A percentile compares a stretch with the other conserved stretches of the same genome.
These are phyloP conservation scores for Hylomyscus alleni DNA, from an alignment of 2,797 vertebrate genomes.

Conservation along the genomic window DNA sequence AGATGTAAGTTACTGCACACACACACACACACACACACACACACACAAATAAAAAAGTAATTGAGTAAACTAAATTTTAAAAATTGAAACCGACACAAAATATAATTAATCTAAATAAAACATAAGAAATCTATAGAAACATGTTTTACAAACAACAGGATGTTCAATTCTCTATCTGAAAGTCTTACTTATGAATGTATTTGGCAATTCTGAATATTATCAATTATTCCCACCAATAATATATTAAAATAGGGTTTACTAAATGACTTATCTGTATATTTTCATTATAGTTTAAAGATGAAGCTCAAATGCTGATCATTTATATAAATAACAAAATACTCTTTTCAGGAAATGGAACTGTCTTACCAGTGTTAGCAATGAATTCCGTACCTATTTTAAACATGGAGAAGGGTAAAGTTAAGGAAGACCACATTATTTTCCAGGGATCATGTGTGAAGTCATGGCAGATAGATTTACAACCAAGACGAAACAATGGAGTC, in stretches of 20 bases:
- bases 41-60: neutral
- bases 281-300: neutral
- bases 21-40: neutral
- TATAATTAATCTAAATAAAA: neutral
- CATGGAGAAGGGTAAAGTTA: neutral
- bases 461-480: neutral
- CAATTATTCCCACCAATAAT: neutral
- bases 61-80: neutral
- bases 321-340: constrained; percentile 31
- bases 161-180: constrained; percentile 2
- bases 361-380: neutral
- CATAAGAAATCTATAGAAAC: neutral
- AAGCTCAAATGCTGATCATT: neutral
- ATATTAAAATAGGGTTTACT: constrained; percentile 22
- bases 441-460: neutral
- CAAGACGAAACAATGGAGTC: neutral
- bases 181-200: neutral
- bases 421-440: neutral
- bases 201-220: neutral
- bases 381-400: constrained; percentile 1
- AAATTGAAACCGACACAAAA: neutral
- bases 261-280: neutral
- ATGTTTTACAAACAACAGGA: neutral
- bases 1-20: neutral
- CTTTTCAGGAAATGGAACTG: neutral